These are phyloP conservation scores for Ovis aries DNA, from an alignment of 2,113 vertebrate genomes.

Conservation along the genomic window DNA sequence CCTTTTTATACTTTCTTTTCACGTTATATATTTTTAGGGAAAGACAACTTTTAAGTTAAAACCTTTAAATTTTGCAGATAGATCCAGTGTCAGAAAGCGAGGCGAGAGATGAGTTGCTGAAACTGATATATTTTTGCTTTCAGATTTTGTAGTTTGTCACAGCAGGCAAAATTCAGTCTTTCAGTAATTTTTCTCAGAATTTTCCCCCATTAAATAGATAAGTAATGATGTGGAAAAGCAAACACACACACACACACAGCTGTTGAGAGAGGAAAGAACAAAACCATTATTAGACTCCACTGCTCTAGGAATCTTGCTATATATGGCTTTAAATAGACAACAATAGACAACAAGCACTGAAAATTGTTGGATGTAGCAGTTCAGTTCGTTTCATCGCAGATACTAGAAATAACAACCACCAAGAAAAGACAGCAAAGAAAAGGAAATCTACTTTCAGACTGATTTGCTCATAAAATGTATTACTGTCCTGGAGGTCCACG, in stretches of 20 bases:
- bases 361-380: slow-evolving; percentile 37
- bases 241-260: background rate
- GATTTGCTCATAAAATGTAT: background rate
- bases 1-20: background rate
- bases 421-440: background rate
- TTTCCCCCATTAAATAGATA: slow-evolving; percentile 2
- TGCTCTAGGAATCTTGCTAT: slow-evolving; percentile 34
- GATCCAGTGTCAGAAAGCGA: background rate
- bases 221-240: slow-evolving; percentile 12
- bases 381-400: slow-evolving; percentile 29
- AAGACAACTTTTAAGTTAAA: background rate
- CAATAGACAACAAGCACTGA: slow-evolving; percentile 15
- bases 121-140: background rate
- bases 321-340: slow-evolving; percentile 40
- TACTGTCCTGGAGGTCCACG: background rate
- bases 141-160: background rate
- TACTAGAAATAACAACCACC: slow-evolving; percentile 35
- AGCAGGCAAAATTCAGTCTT: background rate
- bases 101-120: background rate
- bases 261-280: slow-evolving; percentile 4
- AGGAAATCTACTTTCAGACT: background rate
- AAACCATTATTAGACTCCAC: background rate
- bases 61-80: background rate
- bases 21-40: background rate
- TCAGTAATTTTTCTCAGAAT: background rate